phyloP scores from a whole-genome alignment of 2,113 vertebrate species.

The Chamaetylas fuelleborni region DNA sequence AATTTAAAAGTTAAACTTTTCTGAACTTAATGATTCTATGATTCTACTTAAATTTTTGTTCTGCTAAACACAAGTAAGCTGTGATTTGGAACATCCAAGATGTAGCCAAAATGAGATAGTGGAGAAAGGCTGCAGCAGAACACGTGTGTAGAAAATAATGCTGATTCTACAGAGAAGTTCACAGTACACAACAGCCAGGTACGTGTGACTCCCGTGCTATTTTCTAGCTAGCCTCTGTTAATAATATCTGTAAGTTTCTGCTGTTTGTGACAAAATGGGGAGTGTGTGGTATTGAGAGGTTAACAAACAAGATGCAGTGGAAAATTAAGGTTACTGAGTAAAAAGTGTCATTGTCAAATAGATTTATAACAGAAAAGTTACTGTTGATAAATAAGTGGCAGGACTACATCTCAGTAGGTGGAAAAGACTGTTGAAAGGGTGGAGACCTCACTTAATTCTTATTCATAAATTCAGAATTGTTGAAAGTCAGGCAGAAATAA shows the following conservation, averaged over 20 bases:
- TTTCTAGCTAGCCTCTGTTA: not conserved
- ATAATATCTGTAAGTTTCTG: not conserved
- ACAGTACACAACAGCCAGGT: not conserved
- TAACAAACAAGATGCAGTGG: slow-evolving; percentile 19
- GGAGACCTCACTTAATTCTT: not conserved
- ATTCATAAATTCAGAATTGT: slow-evolving; percentile 30
- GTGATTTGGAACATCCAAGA: not conserved
- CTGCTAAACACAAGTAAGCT: not conserved
- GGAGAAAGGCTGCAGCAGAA: not conserved
- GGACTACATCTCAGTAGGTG: not conserved
- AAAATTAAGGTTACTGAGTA: slow-evolving; percentile 27
- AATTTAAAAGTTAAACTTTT: not conserved
- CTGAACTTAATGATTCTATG: not conserved
- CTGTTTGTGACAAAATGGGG: not conserved
- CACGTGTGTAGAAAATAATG: not conserved
- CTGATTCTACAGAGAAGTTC: not conserved
- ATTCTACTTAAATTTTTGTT: not conserved
- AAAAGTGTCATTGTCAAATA: not conserved
- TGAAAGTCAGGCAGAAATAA: slow-evolving; percentile 24
- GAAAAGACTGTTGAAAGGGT: not conserved
- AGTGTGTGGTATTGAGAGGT: not conserved
- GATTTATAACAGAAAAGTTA: slow-evolving; percentile 19
- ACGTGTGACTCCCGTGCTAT: fast-evolving
- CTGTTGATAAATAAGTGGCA: slow-evolving; percentile 31
- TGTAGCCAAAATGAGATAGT: not conserved